These are phyloP conservation scores for Odocoileus hemionus DNA, from an alignment of 2,113 vertebrate species.

Conservation along the genomic window DNA sequence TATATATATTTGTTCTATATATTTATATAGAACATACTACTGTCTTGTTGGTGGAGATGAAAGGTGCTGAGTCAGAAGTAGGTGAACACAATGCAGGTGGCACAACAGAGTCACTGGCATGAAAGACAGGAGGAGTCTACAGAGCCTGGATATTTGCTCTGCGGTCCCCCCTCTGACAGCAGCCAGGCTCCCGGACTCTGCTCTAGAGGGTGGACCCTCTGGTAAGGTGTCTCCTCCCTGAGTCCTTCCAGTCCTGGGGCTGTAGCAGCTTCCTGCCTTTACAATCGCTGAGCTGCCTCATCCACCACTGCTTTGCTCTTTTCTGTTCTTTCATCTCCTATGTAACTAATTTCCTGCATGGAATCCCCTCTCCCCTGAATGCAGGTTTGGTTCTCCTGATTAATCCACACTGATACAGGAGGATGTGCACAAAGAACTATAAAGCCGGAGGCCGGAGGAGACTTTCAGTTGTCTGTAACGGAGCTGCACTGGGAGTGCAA, in stretches of 20 bases:
- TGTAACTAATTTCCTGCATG: background rate
- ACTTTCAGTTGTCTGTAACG: rapidly evolving
- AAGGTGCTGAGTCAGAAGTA: background rate
- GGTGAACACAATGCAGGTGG: background rate
- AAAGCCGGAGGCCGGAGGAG: rapidly evolving
- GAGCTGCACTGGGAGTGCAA: rapidly evolving
- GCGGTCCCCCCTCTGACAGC: background rate
- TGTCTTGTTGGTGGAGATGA: background rate
- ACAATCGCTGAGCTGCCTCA: background rate
- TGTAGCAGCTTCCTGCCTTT: background rate
- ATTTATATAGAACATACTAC: background rate
- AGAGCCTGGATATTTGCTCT: background rate
- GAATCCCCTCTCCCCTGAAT: background rate
- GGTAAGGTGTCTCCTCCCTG: background rate
- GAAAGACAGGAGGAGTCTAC: background rate
- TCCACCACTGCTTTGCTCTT: background rate
- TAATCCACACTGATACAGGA: background rate
- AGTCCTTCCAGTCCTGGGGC: background rate
- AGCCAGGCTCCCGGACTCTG: background rate
- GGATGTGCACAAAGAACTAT: background rate
- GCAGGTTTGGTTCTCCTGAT: background rate
- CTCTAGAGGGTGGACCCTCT: background rate
- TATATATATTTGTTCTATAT: background rate
- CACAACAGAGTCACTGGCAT: background rate
- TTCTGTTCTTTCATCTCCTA: background rate